Percentiles rank a stretch among this genome's conserved stretches.
phyloP scores from a whole-genome alignment of 2,888 invertebrate genomes.

The Spodoptera picta region DNA sequence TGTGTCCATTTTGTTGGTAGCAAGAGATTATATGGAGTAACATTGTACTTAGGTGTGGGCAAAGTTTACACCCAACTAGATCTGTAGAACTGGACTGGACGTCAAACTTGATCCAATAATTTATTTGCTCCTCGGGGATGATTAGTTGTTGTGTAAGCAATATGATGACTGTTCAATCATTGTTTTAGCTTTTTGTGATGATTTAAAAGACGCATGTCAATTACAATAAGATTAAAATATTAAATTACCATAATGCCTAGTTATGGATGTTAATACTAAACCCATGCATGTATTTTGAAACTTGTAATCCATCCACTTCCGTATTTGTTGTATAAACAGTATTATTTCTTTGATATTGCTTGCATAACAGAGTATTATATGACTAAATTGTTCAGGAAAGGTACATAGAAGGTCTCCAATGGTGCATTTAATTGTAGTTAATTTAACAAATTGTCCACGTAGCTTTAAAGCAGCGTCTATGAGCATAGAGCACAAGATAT shows the following conservation, averaged over 20 bases:
- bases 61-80: conserved; percentile 62
- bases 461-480: conserved; percentile 82
- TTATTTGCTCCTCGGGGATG: conserved; percentile 64
- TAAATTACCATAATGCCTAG: conserved; percentile 53
- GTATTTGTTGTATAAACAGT: conserved; percentile 68
- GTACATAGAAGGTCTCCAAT: conserved; percentile 73
- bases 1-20: conserved; percentile 70
- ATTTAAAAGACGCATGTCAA: conserved; percentile 74
- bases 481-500: conserved; percentile 81
- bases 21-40: conserved; percentile 69
- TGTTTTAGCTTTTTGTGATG: conserved; percentile 54
- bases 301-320: conserved; percentile 68
- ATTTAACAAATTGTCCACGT: conserved; percentile 84
- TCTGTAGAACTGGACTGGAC: conserved; percentile 65
- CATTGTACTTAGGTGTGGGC: conserved; percentile 75
- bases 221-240: conserved; percentile 67
- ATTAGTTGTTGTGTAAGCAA: conserved; percentile 77
- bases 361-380: conserved; percentile 73
- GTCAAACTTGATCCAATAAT: conserved; percentile 63
- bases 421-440: conserved; percentile 88
- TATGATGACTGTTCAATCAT: conserved; percentile 58
- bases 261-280: conserved; percentile 51
- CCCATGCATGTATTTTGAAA: conserved; percentile 58
- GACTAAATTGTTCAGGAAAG: conserved; percentile 65
- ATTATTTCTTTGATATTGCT: conserved; percentile 81